Base-by-base conservation (phyloP, 2,888 invertebrate genomes). In the Napeogenes sylphis region DNA sequence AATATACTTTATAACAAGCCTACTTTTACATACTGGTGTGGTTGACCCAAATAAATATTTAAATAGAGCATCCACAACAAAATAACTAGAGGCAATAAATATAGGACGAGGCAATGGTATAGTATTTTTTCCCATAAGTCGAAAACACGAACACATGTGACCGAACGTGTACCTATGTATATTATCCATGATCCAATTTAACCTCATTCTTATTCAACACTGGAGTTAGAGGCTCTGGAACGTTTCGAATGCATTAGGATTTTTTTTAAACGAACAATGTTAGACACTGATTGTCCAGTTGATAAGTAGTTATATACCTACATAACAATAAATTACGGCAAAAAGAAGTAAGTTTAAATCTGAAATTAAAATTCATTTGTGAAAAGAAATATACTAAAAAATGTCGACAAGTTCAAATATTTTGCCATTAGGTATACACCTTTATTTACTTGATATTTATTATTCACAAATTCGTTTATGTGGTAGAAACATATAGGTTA, bases 161-260 rank as follows among this genome's bases (percentile, higher is more conserved):
- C 71, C 62, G 68, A 64, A 70, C 74, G 71, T 61, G 51, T 71
- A 71, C 73, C 75, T 77, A 81, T 83, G 82, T 55, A 79, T 83
- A 82, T 84, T 78, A 80, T 71, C 75, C 73, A 78, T 78, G 83
- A 83, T 88, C 85, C 85, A 87, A 86, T 88, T 85, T 83, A 79
- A 80, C 77, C 83, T 85, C 82, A 89, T 89, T 89, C 78, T 82
- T 87, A 89, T 89, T 89, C 88, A 83, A 83, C 85, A 81, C 81
- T 75, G 76, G 73, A 75, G 68, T 74, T 76, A 75, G 76, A 82
- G 82, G 80, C 84, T 83, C 81, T 83, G 81, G 79, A 74, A 74
- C 76, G 84, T 87, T 87, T 83, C 76, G 79, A 79, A 87, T 87
- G 84, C 84, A 85, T 86, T 85, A 83, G 79, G 78, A 76, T 78